Evolutionary conservation across 2,797 vertebrate genomes (phyloP).

Genomic region (Chiropotes sagulatus): DNA sequence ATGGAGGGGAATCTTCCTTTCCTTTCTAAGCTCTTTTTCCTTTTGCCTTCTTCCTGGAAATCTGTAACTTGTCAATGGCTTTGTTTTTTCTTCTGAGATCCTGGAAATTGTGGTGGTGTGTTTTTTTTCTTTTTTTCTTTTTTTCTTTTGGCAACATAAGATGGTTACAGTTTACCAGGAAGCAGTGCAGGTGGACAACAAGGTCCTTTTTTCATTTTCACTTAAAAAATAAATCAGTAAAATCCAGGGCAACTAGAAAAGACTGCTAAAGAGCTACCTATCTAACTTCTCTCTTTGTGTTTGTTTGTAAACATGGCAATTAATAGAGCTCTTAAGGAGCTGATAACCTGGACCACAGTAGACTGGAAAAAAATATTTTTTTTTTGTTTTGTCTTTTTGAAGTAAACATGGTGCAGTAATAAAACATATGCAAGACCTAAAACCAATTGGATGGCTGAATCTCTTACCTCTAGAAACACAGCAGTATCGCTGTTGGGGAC

Average conservation of each 20-base stretch:
- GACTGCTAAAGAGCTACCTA: constrained; percentile 35
- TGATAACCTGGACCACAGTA: constrained; percentile 66
- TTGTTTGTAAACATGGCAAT: constrained; percentile 70
- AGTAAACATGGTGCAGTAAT: constrained; percentile 69
- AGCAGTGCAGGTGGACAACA: background rate
- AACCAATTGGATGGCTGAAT: constrained; percentile 75
- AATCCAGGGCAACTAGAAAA: constrained; percentile 38
- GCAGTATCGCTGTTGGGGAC: constrained; percentile 76
- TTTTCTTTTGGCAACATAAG: constrained; percentile 64
- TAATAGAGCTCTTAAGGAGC: constrained; percentile 52
- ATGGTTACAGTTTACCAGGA: constrained; percentile 68
- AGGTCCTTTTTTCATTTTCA: constrained; percentile 52
- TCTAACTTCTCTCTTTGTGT: constrained; percentile 38
- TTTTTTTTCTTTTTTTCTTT: background rate
- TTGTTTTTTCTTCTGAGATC: constrained; percentile 63
- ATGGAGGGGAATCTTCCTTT: background rate
- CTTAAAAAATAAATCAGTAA: constrained; percentile 41
- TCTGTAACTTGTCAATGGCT: constrained; percentile 63
- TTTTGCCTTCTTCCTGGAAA: constrained; percentile 64
- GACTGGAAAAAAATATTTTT: constrained; percentile 43
- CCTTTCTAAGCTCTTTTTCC: background rate
- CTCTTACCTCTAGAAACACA: constrained; percentile 80
- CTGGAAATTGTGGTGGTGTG: constrained; percentile 46
- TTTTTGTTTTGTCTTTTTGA: constrained; percentile 45
- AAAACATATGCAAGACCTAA: constrained; percentile 74